Conservation (phyloP, 2,888 invertebrate genomes). For the Drosophila percnosoma region DNA sequence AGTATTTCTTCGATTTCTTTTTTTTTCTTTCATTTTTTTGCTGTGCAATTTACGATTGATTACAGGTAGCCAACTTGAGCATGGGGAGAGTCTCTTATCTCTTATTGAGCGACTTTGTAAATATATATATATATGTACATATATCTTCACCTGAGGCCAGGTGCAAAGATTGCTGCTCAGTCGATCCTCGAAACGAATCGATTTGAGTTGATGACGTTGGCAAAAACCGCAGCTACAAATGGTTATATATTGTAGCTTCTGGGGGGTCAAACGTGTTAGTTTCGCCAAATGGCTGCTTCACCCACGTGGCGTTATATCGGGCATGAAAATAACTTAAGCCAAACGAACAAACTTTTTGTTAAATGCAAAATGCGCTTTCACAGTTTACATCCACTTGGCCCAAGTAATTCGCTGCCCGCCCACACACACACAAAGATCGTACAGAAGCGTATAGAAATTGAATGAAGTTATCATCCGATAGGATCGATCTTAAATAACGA, state of each 20-base stretch:
- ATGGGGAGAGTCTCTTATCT: conserved; percentile 28
- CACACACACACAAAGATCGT: background rate
- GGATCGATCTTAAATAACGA: conserved; percentile 19
- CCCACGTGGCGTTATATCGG: conserved; percentile 75
- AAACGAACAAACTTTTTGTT: conserved; percentile 85
- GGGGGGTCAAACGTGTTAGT: conserved; percentile 16
- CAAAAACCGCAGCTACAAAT: conserved; percentile 18
- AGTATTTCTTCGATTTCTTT: background rate
- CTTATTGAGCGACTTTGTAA: background rate
- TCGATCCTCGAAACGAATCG: conserved; percentile 10
- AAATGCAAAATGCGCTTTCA: conserved; percentile 58
- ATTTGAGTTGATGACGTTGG: conserved; percentile 59
- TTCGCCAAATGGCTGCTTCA: conserved; percentile 21
- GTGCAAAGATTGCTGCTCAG: conserved; percentile 11
- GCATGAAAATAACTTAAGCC: conserved; percentile 85
- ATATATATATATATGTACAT: background rate
- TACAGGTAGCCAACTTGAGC: conserved; percentile 2
- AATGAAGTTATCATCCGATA: background rate
- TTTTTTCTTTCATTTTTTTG: background rate
- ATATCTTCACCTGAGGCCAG: conserved; percentile 3
- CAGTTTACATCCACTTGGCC: conserved; percentile 85
- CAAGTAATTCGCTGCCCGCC: conserved; percentile 84
- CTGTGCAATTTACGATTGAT: conserved; percentile 59
- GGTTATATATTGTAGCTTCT: background rate
- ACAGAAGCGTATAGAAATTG: background rate